Percentiles rank a stretch among this genome's conserved stretches.
phyloP scores from a whole-genome alignment of 2,888 invertebrate genomes.

The Andricus curvator region DNA sequence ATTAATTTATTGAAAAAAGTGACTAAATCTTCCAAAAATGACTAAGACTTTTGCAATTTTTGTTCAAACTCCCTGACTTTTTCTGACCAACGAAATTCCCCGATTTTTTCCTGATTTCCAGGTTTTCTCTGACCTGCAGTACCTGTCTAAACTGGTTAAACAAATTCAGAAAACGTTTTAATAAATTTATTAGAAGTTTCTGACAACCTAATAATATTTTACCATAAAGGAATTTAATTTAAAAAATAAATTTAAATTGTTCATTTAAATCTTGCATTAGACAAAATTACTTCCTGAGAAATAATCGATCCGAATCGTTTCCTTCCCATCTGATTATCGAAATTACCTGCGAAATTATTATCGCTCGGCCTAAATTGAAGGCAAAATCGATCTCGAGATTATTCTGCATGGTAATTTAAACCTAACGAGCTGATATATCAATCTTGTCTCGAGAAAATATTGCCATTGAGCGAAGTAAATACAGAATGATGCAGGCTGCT shows the following conservation, averaged over 20 bases:
- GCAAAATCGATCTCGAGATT: slow-evolving; percentile 32
- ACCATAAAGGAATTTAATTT: not conserved
- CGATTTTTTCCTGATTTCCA: too few species aligned
- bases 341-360: slow-evolving; percentile 20
- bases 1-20: too few species aligned
- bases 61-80: too few species aligned
- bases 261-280: not conserved
- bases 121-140: too few species aligned
- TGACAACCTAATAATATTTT: too few species aligned
- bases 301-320: not conserved
- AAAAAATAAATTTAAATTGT: not conserved
- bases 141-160: too few species aligned
- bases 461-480: slow-evolving; percentile 9
- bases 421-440: slow-evolving; percentile 10
- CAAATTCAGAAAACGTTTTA: too few species aligned
- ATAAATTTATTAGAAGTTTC: too few species aligned
- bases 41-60: too few species aligned
- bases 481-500: not conserved
- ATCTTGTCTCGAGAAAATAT: slow-evolving; percentile 14
- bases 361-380: not conserved
- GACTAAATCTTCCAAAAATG: too few species aligned
- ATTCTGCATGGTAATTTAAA: slow-evolving; percentile 8
- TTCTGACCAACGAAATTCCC: too few species aligned
- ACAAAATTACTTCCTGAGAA: not conserved
- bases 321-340: not conserved